Evolutionary conservation across 2,113 vertebrate species (phyloP).

Genomic region (Nibea albiflora): DNA sequence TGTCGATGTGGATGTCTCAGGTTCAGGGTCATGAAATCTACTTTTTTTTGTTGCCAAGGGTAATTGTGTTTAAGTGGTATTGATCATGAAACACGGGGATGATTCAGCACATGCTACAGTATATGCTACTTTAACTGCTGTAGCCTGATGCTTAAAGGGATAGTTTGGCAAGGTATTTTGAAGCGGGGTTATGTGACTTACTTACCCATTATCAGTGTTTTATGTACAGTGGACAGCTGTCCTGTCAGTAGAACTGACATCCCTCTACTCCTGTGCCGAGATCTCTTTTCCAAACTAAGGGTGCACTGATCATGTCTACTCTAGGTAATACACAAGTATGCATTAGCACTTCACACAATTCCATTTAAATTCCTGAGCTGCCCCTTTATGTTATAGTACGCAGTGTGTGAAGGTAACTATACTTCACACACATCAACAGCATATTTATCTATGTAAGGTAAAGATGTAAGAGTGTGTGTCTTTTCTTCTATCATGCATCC

Average conservation of each 20-base stretch:
- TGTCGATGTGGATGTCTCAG: conserved; percentile 8
- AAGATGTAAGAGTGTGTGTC: conserved; percentile 5
- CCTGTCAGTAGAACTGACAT: no score
- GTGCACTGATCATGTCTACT: no score
- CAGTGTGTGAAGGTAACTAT: conserved; percentile 17
- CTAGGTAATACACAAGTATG: no score
- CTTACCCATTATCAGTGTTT: no score
- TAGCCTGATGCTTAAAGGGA: conserved; percentile 3
- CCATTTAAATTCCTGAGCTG: no score
- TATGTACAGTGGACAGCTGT: no score
- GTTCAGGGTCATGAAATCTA: conserved; percentile 21
- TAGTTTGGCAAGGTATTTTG: no score
- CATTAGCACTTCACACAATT: no score
- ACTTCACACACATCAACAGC: neutral
- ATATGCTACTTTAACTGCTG: conserved; percentile 11
- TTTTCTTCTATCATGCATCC: conserved; percentile 6
- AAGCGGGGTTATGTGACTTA: no score
- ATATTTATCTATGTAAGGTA: neutral
- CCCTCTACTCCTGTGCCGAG: no score
- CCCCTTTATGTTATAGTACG: neutral
- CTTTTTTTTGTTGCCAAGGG: conserved; percentile 19
- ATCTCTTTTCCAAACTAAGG: no score
- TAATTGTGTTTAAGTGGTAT: conserved; percentile 57
- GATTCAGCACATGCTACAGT: conserved; percentile 44
- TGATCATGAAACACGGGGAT: conserved; percentile 43